A percentile compares a stretch with the other conserved stretches of the same genome.
These are phyloP conservation scores for Gari tellinella DNA, from an alignment of 2,888 invertebrate species.

Conservation along the genomic window DNA sequence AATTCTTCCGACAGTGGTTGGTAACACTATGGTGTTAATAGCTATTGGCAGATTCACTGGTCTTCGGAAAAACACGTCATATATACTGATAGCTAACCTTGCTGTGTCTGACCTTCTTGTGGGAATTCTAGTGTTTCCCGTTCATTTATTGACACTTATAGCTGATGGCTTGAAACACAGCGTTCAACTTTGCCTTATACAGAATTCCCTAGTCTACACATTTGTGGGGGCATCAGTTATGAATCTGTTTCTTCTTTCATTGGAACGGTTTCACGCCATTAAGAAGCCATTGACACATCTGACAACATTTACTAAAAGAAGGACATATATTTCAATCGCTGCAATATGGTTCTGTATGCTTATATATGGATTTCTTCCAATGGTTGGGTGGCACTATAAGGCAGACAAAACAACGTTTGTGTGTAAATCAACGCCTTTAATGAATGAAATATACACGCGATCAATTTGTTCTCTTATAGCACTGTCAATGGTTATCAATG, in stretches of 20 bases:
- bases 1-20: too few relatives aligned
- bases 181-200: conserved; percentile 4
- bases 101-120: conserved; percentile 6
- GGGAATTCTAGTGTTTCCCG: conserved; percentile 15
- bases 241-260: conserved; percentile 19
- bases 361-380: conserved; percentile 8
- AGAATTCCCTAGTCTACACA: conserved; percentile 1
- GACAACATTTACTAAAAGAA: conserved; percentile 13
- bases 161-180: too few relatives aligned
- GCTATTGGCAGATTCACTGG: too few relatives aligned
- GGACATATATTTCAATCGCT: conserved; percentile 3
- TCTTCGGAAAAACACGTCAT: too few relatives aligned
- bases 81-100: not conserved
- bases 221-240: conserved; percentile 10
- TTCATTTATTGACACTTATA: conserved; percentile 1
- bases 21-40: too few relatives aligned
- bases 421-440: too few relatives aligned
- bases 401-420: too few relatives aligned
- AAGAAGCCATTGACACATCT: conserved; percentile 5
- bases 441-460: too few relatives aligned
- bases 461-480: too few relatives aligned
- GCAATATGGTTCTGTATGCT: conserved; percentile 10
- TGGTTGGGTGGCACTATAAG: conserved; percentile 2
- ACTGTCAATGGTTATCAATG: too few relatives aligned
- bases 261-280: conserved; percentile 23